Evolutionary conservation across 2,888 invertebrate species (phyloP).

Genomic region (Xylota sylvarum): DNA sequence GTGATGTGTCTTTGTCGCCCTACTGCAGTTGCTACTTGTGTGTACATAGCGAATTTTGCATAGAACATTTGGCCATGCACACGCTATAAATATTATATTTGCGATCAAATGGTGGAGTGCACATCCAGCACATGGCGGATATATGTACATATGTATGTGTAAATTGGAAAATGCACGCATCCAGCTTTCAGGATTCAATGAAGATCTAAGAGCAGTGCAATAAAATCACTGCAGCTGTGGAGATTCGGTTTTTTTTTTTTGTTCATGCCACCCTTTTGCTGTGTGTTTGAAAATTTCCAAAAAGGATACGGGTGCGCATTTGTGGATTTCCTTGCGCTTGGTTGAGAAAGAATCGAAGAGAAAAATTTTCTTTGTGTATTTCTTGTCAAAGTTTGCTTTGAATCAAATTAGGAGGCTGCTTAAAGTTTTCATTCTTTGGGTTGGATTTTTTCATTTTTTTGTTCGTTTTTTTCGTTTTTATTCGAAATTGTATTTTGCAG

Average conservation of each 20-base stretch:
- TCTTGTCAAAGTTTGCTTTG: slow-evolving; percentile 71
- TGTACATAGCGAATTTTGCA: slow-evolving; percentile 61
- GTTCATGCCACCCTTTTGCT: slow-evolving; percentile 2
- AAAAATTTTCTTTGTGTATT: slow-evolving; percentile 38
- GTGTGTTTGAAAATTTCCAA: slow-evolving; percentile 22
- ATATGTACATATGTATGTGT: slow-evolving; percentile 3
- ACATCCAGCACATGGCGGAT: slow-evolving; percentile 42
- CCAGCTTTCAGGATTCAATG: slow-evolving; percentile 21
- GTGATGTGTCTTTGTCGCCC: neutral
- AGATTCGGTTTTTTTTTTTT: slow-evolving; percentile 16
- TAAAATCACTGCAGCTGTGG: slow-evolving; percentile 66
- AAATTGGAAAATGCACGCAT: slow-evolving; percentile 32
- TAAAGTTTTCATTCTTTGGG: slow-evolving; percentile 53
- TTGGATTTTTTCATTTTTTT: too few relatives aligned
- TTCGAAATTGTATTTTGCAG: neutral
- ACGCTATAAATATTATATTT: slow-evolving; percentile 75
- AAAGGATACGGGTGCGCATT: slow-evolving; percentile 68
- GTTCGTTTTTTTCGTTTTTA: neutral
- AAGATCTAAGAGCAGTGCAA: slow-evolving; percentile 55
- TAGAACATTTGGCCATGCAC: slow-evolving; percentile 67
- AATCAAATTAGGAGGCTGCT: slow-evolving; percentile 72
- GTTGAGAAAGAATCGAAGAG: slow-evolving; percentile 24
- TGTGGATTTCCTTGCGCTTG: slow-evolving; percentile 51
- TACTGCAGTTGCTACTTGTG: slow-evolving; percentile 21
- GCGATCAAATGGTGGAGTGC: slow-evolving; percentile 66